These are phyloP conservation scores for Ptilorrhoa leucosticta DNA, from an alignment of 2,113 vertebrate genomes.

Conservation along the genomic window DNA sequence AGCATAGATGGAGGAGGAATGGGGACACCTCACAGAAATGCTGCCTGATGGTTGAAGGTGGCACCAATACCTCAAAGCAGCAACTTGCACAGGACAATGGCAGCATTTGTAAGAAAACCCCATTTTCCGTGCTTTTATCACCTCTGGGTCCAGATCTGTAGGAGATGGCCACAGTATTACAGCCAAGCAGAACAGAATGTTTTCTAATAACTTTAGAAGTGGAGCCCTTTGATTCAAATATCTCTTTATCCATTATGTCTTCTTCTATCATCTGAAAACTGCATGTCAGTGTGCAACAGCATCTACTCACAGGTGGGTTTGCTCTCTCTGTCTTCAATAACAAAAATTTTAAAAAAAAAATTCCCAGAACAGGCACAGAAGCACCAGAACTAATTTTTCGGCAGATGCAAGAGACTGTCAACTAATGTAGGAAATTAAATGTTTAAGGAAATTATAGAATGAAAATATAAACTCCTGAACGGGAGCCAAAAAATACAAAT, in stretches of 20 bases:
- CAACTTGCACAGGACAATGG: neutral
- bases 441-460: slow-evolving; percentile 57
- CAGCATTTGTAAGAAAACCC: neutral
- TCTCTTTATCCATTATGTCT: neutral
- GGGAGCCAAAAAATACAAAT: slow-evolving; percentile 33
- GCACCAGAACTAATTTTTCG: slow-evolving; percentile 34
- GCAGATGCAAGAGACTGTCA: slow-evolving; percentile 39
- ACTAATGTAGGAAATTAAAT: slow-evolving; percentile 61
- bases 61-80: neutral
- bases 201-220: neutral
- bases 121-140: neutral
- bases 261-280: neutral
- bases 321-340: neutral
- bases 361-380: neutral
- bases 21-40: neutral
- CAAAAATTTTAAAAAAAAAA: neutral
- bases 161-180: neutral
- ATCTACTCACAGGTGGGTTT: neutral
- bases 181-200: neutral
- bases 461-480: slow-evolving; percentile 54
- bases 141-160: neutral
- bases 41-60: neutral
- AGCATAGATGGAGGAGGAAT: neutral
- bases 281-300: neutral
- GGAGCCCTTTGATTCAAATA: neutral